phyloP scores from a whole-genome alignment of 2,113 vertebrate species.

The Seriola rivoliana region DNA sequence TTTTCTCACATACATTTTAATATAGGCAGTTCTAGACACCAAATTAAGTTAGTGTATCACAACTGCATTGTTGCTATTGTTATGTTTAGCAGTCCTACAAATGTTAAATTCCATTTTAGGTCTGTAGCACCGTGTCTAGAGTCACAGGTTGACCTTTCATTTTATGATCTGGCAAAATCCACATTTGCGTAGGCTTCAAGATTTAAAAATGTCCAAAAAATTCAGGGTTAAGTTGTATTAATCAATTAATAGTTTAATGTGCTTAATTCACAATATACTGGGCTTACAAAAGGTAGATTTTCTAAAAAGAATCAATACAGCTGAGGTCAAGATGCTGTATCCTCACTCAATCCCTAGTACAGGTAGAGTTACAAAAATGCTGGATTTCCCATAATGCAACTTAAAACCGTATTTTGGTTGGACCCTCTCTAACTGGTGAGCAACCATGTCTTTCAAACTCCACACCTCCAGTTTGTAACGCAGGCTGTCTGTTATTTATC shows the following conservation, averaged over 20 bases:
- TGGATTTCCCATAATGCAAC: neutral
- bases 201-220: neutral
- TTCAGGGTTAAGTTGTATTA: neutral
- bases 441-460: neutral
- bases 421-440: no score
- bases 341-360: neutral
- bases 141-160: neutral
- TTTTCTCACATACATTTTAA: neutral
- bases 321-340: neutral
- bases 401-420: no score
- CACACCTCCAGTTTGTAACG: neutral
- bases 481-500: neutral
- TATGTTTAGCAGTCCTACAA: no score
- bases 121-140: neutral
- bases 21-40: neutral
- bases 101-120: no score
- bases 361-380: neutral
- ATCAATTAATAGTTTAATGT: neutral
- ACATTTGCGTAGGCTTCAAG: neutral
- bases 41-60: neutral
- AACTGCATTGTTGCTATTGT: neutral
- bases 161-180: neutral
- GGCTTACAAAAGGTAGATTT: neutral
- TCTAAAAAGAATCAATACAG: no score
- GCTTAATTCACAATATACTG: neutral